A percentile compares a stretch with the other conserved stretches of the same genome.
Conservation (phyloP, 2,797 vertebrate species). For the Phylloscopus collybita region DNA sequence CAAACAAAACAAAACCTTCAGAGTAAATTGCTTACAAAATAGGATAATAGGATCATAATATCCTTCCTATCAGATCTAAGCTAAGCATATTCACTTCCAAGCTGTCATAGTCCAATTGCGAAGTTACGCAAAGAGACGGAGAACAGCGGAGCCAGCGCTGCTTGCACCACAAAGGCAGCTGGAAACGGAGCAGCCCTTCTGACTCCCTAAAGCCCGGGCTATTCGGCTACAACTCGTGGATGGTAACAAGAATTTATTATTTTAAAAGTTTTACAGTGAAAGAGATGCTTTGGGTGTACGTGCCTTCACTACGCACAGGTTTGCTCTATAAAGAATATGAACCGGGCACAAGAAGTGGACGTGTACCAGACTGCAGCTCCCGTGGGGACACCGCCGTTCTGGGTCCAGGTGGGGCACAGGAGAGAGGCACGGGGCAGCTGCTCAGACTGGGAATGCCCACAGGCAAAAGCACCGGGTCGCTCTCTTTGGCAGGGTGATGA, state of each 20-base stretch:
- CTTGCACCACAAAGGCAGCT: not conserved
- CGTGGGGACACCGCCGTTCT: not conserved
- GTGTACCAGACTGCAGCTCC: accelerated
- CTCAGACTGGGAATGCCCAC: not conserved
- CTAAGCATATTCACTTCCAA: not conserved
- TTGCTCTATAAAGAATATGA: accelerated
- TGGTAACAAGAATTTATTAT: not conserved
- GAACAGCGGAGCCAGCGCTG: accelerated
- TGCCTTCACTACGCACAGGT: not conserved
- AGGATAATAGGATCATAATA: not conserved
- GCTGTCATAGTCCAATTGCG: not conserved
- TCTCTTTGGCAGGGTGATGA: not conserved
- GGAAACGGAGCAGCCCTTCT: not conserved
- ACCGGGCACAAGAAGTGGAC: not conserved
- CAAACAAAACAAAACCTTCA: not conserved
- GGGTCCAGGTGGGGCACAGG: not conserved
- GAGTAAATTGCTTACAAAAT: not conserved
- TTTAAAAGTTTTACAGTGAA: not conserved
- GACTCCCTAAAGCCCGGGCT: not conserved
- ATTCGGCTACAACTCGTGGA: not conserved
- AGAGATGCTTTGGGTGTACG: not conserved
- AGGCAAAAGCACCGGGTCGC: not conserved
- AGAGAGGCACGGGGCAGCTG: not conserved
- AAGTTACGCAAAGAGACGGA: not conserved
- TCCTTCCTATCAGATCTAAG: not conserved